A percentile compares a stretch with the other conserved stretches of the same genome.
Conservation (phyloP, 2,113 vertebrate species). For the Vidua macroura region DNA sequence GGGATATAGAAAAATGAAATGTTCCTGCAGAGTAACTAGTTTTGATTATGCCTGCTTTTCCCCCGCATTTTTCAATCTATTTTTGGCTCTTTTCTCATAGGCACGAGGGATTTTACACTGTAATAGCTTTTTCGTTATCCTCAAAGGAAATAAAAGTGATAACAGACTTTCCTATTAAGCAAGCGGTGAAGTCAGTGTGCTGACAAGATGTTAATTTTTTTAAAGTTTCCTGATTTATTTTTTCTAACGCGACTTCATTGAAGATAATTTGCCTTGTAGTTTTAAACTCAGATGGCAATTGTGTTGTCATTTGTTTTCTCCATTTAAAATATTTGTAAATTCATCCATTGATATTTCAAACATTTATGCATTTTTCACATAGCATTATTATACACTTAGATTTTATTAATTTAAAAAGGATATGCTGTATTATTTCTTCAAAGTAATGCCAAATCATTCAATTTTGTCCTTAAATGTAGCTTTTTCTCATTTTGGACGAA, state of each 20-base stretch:
- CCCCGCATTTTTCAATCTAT: constrained; percentile 12
- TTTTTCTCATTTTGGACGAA: constrained; percentile 52
- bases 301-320: neutral
- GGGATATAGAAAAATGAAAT: neutral
- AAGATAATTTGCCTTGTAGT: neutral
- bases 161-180: constrained; percentile 27
- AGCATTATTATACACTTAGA: constrained; percentile 19
- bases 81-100: constrained; percentile 32
- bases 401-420: constrained; percentile 60
- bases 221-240: constrained; percentile 19
- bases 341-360: constrained; percentile 38
- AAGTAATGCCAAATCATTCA: constrained; percentile 55
- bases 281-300: constrained; percentile 8
- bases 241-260: neutral
- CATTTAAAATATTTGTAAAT: constrained; percentile 55
- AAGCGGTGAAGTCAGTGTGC: neutral
- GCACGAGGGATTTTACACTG: neutral
- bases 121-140: constrained; percentile 3
- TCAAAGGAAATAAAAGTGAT: constrained; percentile 43
- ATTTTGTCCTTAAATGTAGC: constrained; percentile 50
- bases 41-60: constrained; percentile 10
- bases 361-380: constrained; percentile 29
- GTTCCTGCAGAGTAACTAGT: neutral
- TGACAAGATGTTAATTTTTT: constrained; percentile 19
- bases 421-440: constrained; percentile 51